Conservation (phyloP, 2,888 invertebrate genomes). For the Digitonthophagus gazella region DNA sequence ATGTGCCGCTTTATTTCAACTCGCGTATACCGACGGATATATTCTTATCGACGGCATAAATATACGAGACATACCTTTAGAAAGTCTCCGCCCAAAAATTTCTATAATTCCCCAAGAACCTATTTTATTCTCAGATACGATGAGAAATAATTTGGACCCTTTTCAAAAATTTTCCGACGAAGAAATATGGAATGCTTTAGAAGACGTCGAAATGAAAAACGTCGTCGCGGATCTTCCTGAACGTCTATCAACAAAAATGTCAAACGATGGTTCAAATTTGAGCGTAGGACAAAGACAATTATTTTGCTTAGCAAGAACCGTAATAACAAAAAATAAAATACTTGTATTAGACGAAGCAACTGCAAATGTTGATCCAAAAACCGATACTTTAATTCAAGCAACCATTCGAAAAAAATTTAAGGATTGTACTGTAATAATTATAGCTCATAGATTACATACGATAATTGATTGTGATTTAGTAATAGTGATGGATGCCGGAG, state of each 20-base stretch:
- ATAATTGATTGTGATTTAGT: conserved; percentile 83
- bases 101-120: conserved; percentile 88
- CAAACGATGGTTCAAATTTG: conserved; percentile 61
- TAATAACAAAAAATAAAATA: conserved; percentile 48
- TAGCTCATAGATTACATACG: conserved; percentile 80
- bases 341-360: conserved; percentile 67
- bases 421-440: conserved; percentile 76
- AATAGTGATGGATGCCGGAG: conserved; percentile 76
- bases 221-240: conserved; percentile 62
- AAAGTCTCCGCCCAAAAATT: conserved; percentile 71
- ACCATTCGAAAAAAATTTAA: conserved; percentile 73
- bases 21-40: conserved; percentile 73
- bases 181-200: conserved; percentile 79
- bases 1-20: conserved; percentile 74
- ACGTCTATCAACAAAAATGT: conserved; percentile 65
- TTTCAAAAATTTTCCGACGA: conserved; percentile 76
- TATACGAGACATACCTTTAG: conserved; percentile 66
- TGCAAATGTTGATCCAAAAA: conserved; percentile 76
- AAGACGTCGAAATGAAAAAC: conserved; percentile 77
- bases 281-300: conserved; percentile 60
- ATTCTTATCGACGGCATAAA: conserved; percentile 78
- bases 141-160: conserved; percentile 87
- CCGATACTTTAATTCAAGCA: conserved; percentile 72
- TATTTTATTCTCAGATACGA: conserved; percentile 79
- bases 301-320: conserved; percentile 64